phyloP scores from a whole-genome alignment of 2,113 vertebrate genomes.

The Neotoma lepida region DNA sequence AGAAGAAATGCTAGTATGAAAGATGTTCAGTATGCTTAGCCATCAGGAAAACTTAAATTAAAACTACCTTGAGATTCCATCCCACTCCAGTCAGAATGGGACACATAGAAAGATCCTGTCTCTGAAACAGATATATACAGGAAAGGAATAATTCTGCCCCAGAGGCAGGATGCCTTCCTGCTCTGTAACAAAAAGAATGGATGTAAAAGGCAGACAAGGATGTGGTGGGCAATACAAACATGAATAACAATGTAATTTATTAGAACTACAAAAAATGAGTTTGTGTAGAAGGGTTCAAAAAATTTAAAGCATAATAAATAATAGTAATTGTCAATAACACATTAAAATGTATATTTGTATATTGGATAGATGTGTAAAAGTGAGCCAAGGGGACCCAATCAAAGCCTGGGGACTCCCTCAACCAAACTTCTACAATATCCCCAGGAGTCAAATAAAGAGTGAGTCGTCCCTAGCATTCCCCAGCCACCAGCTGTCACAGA shows the following conservation, averaged over 20 bases:
- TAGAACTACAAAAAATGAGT: neutral
- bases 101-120: neutral
- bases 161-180: neutral
- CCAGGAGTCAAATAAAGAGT: neutral
- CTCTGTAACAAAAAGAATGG: neutral
- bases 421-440: constrained; percentile 43
- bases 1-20: neutral
- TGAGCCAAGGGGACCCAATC: neutral
- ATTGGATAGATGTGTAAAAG: neutral
- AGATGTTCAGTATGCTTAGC: neutral
- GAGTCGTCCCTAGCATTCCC: constrained; percentile 59
- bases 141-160: neutral
- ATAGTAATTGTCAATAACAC: neutral
- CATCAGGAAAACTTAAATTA: neutral
- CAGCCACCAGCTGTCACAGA: constrained; percentile 17
- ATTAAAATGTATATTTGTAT: neutral
- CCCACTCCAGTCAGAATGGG: neutral
- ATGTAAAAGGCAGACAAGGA: neutral
- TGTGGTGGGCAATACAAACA: neutral
- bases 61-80: neutral
- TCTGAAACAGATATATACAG: neutral
- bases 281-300: neutral
- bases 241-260: neutral
- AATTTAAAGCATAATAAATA: neutral
- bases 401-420: constrained; percentile 58